Evolutionary conservation across 2,113 vertebrate genomes (phyloP), one percentile per base, ranked within the genome.

Genomic region (Nothocercus julius): DNA sequence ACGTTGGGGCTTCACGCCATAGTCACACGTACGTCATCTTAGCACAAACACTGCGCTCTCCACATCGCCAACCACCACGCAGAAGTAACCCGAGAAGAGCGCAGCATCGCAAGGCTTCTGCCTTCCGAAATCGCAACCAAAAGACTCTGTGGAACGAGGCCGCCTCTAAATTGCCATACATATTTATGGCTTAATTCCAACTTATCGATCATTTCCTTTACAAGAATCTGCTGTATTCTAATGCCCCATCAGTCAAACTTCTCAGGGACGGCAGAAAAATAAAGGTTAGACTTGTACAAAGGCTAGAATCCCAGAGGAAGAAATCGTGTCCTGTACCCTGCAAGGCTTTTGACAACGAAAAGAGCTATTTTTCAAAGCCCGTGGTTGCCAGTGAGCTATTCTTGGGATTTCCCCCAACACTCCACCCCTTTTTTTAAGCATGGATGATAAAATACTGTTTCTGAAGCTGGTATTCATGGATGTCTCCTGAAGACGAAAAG

Each of bases 401-500:
- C 45, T 4, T 45, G 82, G 64, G 80, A 62, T 88, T 74, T 89
- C 51, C 38, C 49, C 73, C 45, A 24, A 32, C 56, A 19, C 38
- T 13, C 54, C 54, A 30, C 56, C 22, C 38, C 17, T 51, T 27
- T 27, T 27, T 64, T 82, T 72, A 78, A 28, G 62, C 14, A 64
- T 18, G 40, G 88, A 97, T 91, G 97, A 96, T 91, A 92, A 97
- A 97, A 97, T 80, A 42, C 96, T 78, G 90, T 92, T 97, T 89
- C 97, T 97, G 97, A 95, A 97, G 97, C 42, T 97, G 97, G 98
- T 92, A 97, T 98, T 97, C 95, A 84, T 38, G 87, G 96, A 97
- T 96, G 96, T 92, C 97, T 98, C 97, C 95, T 2, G 3, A 98
- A 98, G 96, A 96, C 85, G 93, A 97, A 98, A 98, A 97, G 97